These are phyloP conservation scores for Eudyptes chrysolophus DNA, from an alignment of 2,113 vertebrate genomes.

Conservation along the genomic window DNA sequence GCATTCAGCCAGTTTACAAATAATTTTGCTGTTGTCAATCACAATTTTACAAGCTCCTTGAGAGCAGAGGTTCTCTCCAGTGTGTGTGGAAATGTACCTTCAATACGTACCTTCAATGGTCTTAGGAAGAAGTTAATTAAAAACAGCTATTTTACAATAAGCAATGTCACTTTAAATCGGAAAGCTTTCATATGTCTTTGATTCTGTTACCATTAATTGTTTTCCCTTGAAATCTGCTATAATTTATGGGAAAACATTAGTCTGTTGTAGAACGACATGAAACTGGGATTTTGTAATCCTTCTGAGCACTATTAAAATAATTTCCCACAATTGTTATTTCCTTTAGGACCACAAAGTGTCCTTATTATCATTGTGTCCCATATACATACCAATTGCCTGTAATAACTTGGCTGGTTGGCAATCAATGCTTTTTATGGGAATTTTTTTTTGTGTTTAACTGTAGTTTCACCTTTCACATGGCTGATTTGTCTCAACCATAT, in stretches of 20 bases:
- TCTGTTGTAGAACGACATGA: background rate
- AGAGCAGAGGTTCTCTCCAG: background rate
- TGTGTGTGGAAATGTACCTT: background rate
- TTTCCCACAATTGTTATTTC: conserved; percentile 36
- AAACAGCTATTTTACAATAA: background rate
- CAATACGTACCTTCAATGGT: background rate
- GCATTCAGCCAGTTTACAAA: background rate
- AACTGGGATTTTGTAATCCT: conserved; percentile 17
- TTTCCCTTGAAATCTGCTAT: conserved; percentile 22
- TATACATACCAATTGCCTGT: background rate
- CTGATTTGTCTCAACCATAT: background rate
- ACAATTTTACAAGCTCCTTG: background rate
- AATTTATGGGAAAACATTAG: background rate
- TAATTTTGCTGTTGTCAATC: background rate
- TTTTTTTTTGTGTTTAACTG: background rate
- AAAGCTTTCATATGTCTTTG: background rate
- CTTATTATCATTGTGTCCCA: background rate
- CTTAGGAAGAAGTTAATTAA: background rate
- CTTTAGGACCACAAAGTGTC: background rate
- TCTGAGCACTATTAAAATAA: conserved; percentile 10
- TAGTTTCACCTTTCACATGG: background rate
- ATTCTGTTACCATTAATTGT: background rate
- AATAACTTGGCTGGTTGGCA: background rate
- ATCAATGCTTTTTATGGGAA: background rate
- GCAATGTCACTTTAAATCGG: background rate